Evolutionary conservation across 2,113 vertebrate genomes (phyloP).

Genomic region (Beaufortia kweichowensis): DNA sequence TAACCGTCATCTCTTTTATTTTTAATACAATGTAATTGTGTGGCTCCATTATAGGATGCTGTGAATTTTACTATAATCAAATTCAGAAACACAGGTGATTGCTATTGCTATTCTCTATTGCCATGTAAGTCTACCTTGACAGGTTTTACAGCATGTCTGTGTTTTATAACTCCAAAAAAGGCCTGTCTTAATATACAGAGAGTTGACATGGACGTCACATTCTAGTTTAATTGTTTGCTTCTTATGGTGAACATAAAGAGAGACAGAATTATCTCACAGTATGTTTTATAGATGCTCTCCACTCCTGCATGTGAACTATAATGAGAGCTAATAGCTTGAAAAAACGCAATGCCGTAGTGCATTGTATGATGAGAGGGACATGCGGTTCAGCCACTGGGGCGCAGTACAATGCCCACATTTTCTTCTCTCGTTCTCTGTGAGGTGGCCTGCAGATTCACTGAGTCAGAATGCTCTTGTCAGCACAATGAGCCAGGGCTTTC

Average conservation of each 20-base stretch:
- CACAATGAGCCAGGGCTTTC: slow-evolving; percentile 46
- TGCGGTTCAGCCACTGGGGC: slow-evolving; percentile 12
- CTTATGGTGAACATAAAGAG: slow-evolving; percentile 5
- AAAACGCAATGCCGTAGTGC: slow-evolving; percentile 20
- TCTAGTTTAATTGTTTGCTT: neutral
- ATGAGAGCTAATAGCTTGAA: slow-evolving; percentile 43
- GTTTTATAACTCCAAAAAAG: neutral
- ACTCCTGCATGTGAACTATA: neutral
- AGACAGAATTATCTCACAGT: slow-evolving; percentile 26
- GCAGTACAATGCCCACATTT: slow-evolving; percentile 32
- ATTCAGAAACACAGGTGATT: too few species aligned
- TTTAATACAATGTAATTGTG: neutral
- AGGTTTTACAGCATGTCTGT: neutral
- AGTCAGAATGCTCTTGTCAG: slow-evolving; percentile 49
- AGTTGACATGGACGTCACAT: neutral
- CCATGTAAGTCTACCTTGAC: neutral
- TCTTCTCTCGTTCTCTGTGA: neutral
- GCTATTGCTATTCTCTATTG: too few species aligned
- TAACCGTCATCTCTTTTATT: neutral
- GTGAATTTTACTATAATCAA: neutral
- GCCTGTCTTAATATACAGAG: neutral
- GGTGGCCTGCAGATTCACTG: slow-evolving; percentile 23
- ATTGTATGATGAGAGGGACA: slow-evolving; percentile 38
- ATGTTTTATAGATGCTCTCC: slow-evolving; percentile 20
- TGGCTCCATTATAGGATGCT: neutral